Base-by-base conservation (phyloP, 2,888 invertebrate genomes). In the Emmelina monodactyla region DNA sequence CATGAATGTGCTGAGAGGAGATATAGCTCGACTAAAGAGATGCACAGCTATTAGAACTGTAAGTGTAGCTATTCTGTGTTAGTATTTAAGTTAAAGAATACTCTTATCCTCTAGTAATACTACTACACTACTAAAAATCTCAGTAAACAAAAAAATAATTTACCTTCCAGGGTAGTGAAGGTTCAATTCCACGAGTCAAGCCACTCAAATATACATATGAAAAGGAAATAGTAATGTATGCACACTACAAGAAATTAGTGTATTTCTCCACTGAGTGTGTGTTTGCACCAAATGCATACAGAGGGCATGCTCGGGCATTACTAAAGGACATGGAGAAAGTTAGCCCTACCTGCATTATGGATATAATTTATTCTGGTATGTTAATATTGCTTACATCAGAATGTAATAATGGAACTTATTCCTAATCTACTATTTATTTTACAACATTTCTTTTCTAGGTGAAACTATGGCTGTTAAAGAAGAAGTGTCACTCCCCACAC, bases 141-240 rank as follows among this genome's bases (percentile, higher is more conserved):
- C 11, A 25, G 9, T 25, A 7, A 25, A 25, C n/a, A 10, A 19
- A 25, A 11, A 25, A n/a, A 7, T 31, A 11, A 6, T 28, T 57
- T 54, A 1, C 40, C 44, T 70, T 82, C 39, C 55, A 88, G 88
- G 86, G 88, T 44, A 83, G 85, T 50, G 91, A 91, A 55, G 92
- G 90, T 42, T 82, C 89, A 7, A 91, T 97, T 53, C 92, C 94
- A 1, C 82, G 97, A 49, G 95, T 95, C 12, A 98, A 98, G 59
- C 97, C 97, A 0, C 85, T 98, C 28, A 98, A 98, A 62, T 98
- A 97, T 62, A 89, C 95, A 0, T 99, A 97, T 64, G 99, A 99
- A 65, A 98, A 98, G 59, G 99, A 99, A 80, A 99, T 99, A 58
- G 99, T 98, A 0, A 95, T 97, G 94, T 97, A 99, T 75, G 98